These are phyloP conservation scores for Pseudomyrmex cubaensis DNA, from an alignment of 1,140 invertebrate genomes.

Conservation along the genomic window DNA sequence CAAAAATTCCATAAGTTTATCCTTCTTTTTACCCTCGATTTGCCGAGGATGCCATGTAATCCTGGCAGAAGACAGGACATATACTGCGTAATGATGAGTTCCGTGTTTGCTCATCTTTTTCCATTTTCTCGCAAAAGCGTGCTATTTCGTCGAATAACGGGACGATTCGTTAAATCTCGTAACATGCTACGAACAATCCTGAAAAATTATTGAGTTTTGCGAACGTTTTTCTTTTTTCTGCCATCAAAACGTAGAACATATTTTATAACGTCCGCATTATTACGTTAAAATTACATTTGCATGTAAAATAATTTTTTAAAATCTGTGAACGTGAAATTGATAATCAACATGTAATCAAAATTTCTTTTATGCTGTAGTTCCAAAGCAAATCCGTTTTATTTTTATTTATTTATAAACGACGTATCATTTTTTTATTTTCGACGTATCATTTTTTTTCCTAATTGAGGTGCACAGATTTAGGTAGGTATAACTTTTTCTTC, in stretches of 20 bases:
- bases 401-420: not conserved
- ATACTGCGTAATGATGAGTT: slow-evolving; percentile 16
- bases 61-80: slow-evolving; percentile 23
- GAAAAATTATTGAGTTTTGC: not conserved
- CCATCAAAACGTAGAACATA: not conserved
- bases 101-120: not conserved
- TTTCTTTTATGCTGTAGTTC: not conserved
- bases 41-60: slow-evolving; percentile 35
- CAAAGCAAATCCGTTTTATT: not conserved
- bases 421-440: not conserved
- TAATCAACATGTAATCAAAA: too few species aligned
- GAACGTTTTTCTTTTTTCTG: too few species aligned
- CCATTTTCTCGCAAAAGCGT: slow-evolving; percentile 24
- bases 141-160: not conserved
- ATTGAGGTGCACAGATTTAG: not conserved
- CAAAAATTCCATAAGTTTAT: slow-evolving; percentile 63
- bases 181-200: slow-evolving; percentile 12
- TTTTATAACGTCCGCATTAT: not conserved
- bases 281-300: not conserved
- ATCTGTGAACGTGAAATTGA: too few species aligned
- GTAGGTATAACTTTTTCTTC: not conserved
- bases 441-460: not conserved
- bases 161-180: slow-evolving; percentile 1
- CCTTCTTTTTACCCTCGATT: slow-evolving; percentile 36
- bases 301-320: not conserved